A percentile compares a stretch with the other conserved stretches of the same genome.
Evolutionary conservation across 1,140 invertebrate genomes (phyloP).

Genomic region (Bombus sylvicola): DNA sequence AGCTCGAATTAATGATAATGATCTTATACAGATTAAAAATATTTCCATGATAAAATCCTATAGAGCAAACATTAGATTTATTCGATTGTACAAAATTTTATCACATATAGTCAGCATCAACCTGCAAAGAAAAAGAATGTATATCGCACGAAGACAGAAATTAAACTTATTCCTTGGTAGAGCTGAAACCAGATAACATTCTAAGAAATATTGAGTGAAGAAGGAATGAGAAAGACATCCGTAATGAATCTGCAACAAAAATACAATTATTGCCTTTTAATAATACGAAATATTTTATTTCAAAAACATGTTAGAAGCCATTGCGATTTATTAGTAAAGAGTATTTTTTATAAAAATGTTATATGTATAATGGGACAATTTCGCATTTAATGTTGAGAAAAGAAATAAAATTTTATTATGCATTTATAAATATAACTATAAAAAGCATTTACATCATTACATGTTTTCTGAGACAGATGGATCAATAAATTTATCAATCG

Average conservation of each 20-base stretch:
- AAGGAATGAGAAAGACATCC: background rate
- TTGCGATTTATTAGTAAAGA: background rate
- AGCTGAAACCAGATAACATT: slow-evolving; percentile 8
- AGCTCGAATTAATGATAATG: background rate
- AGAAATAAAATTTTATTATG: slow-evolving; percentile 2
- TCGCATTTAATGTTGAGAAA: background rate
- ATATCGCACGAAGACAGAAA: background rate
- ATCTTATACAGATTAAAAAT: background rate
- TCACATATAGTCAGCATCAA: background rate
- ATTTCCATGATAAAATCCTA: background rate
- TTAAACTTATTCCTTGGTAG: no score
- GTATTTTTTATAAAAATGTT: background rate
- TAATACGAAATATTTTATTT: background rate
- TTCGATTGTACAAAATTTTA: background rate
- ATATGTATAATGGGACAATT: no score
- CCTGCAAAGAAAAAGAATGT: slow-evolving; percentile 12
- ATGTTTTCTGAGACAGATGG: background rate
- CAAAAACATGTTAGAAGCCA: background rate
- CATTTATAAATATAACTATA: background rate
- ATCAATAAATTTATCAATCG: background rate
- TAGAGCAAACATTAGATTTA: slow-evolving; percentile 7
- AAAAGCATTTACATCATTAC: background rate
- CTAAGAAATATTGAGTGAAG: background rate
- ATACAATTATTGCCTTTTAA: slow-evolving; percentile 1
- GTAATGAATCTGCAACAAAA: slow-evolving; percentile 10